These are phyloP conservation scores for Epirrhoe tristata DNA, from an alignment of 2,888 invertebrate genomes.

Conservation along the genomic window DNA sequence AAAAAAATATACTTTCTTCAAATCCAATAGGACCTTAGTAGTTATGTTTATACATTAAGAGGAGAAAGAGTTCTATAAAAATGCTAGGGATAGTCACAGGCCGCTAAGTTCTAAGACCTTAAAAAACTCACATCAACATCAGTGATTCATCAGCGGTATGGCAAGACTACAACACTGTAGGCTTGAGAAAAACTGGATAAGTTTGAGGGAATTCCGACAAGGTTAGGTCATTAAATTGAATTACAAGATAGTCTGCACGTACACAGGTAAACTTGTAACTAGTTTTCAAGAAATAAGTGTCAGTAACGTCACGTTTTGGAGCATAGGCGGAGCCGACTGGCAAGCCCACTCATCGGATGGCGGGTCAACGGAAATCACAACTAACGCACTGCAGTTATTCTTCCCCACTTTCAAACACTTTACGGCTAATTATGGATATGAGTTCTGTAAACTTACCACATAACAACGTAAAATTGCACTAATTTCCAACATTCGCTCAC, in stretches of 20 bases:
- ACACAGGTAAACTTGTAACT: constrained; percentile 15
- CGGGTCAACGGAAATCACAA: constrained; percentile 75
- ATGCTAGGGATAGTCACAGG: not conserved
- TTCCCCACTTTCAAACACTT: constrained; percentile 6
- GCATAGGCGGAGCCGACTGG: constrained; percentile 74
- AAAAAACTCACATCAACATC: constrained; percentile 34
- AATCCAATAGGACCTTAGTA: not conserved
- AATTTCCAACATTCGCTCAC: constrained; percentile 77
- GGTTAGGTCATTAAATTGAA: constrained; percentile 53
- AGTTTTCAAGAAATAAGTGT: constrained; percentile 29
- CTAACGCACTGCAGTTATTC: constrained; percentile 7
- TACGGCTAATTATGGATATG: constrained; percentile 7
- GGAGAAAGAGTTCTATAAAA: not conserved
- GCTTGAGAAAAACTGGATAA: constrained; percentile 54
- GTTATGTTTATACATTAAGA: not conserved
- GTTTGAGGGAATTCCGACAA: constrained; percentile 48
- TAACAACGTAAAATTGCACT: constrained; percentile 69
- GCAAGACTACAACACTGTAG: constrained; percentile 39
- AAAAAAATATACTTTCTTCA: not conserved
- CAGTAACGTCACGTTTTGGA: constrained; percentile 57
- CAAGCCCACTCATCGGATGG: constrained; percentile 75
- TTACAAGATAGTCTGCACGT: constrained; percentile 34
- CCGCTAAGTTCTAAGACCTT: not conserved
- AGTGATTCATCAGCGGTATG: constrained; percentile 66
- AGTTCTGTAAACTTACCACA: constrained; percentile 72